phyloP scores from a whole-genome alignment of 2,113 vertebrate genomes.

The Struthidea cinerea region DNA sequence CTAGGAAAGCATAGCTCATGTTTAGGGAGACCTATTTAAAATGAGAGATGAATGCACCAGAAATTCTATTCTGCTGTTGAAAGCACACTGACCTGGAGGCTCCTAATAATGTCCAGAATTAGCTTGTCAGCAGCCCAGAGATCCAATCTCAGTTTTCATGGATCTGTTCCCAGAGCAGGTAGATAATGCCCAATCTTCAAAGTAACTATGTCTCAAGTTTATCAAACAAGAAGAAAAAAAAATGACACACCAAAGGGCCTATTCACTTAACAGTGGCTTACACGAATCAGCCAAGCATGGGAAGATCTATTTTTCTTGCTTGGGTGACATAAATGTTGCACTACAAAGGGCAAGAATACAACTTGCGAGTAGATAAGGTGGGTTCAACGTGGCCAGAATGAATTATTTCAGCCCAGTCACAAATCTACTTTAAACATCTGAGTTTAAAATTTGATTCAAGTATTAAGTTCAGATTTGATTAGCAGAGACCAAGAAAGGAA shows the following conservation, averaged over 20 bases:
- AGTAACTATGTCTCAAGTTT: slow-evolving; percentile 60
- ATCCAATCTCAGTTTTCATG: slow-evolving; percentile 60
- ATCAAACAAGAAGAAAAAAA: slow-evolving; percentile 46
- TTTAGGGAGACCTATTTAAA: slow-evolving; percentile 15
- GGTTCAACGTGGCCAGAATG: not conserved
- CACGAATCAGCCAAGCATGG: slow-evolving; percentile 13
- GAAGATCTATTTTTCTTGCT: slow-evolving; percentile 53
- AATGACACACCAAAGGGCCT: slow-evolving; percentile 44
- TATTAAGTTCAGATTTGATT: not conserved
- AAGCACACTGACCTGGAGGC: slow-evolving; percentile 33
- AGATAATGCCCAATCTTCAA: slow-evolving; percentile 51
- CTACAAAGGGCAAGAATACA: slow-evolving; percentile 29
- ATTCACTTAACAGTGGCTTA: slow-evolving; percentile 44
- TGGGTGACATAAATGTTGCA: slow-evolving; percentile 48
- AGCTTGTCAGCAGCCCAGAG: slow-evolving; percentile 56
- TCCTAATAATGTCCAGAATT: slow-evolving; percentile 58
- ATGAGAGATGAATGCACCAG: slow-evolving; percentile 29
- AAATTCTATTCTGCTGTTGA: slow-evolving; percentile 52
- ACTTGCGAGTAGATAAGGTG: not conserved
- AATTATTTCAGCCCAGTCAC: slow-evolving; percentile 27
- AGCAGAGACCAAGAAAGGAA: not conserved
- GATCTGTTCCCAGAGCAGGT: slow-evolving; percentile 57
- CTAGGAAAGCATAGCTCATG: not conserved
- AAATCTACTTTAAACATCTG: slow-evolving; percentile 4
- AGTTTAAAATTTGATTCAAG: slow-evolving; percentile 19